Evolutionary conservation across 2,888 invertebrate species (phyloP), one percentile per base, ranked within the genome.

Genomic region (Lochmaea capreae): DNA sequence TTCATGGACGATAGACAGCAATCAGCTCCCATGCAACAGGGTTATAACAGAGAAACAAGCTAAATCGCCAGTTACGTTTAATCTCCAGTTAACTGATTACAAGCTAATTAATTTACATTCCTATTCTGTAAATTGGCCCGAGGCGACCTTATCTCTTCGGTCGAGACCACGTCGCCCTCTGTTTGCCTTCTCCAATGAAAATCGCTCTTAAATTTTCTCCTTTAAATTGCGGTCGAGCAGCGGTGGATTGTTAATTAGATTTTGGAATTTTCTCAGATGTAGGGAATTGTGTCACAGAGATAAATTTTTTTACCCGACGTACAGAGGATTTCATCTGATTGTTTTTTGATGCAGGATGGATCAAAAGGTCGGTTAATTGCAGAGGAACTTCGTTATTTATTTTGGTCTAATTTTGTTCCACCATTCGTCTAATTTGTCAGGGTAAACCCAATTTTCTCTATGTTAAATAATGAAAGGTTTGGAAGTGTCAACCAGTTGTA

Each of bases 81-180:
- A 73, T 73, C 70, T 66, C 54, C 66, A 66, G 73, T 66, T 70
- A 70, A 72, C 76, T 76, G 77, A 78, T 79, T 78, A 77, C 77
- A 74, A 76, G 69, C 75, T 77, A 81, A 81, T 81, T 80, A 81
- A 81, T 81, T 81, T 81, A 78, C 79, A 81, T 78, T 81, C 74
- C 79, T 80, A 80, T 78, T 79, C 77, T 77, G 76, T 76, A 77
- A 80, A 79, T 79, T 78, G 76, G 75, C 73, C 73, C 58, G 65
- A 74, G 72, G 76, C 73, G 78, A 76, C 75, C 77, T 76, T 77
- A 77, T 73, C 73, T 70, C 57, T 22, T 12, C 69, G 54, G 33
- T 18, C 26, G 65, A 42, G 42, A 71, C 71, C 58, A 39, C 22
- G 46, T 58, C 58, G 58, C 58, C 71, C 65, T 65, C 54, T 42